A percentile compares a stretch with the other conserved stretches of the same genome.
Evolutionary conservation across 1,140 invertebrate genomes (phyloP).

Genomic region (Neodiprion fabricii): DNA sequence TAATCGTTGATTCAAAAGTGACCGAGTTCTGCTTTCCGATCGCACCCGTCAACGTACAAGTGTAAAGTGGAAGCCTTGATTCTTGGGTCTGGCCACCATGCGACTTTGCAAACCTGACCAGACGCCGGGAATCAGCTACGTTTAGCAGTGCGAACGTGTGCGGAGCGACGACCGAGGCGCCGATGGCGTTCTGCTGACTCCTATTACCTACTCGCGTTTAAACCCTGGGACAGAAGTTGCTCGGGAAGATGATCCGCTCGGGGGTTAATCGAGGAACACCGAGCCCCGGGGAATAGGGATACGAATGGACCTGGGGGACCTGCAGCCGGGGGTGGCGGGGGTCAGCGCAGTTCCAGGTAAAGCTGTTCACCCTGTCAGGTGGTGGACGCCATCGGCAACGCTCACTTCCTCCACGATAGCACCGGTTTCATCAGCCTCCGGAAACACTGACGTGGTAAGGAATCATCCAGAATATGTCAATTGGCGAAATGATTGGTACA

Average conservation of each 20-base stretch:
- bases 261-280: background rate
- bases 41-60: too few species aligned
- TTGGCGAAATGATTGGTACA: too few species aligned
- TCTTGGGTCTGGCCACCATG: too few species aligned
- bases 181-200: background rate
- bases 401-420: constrained; percentile 36
- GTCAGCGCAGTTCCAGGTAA: constrained; percentile 42
- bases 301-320: constrained; percentile 39
- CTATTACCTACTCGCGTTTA: background rate
- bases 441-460: constrained; percentile 58
- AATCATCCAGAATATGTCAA: too few species aligned
- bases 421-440: constrained; percentile 43
- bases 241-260: background rate
- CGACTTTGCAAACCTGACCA: too few species aligned
- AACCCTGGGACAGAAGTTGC: background rate
- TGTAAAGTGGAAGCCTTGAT: too few species aligned
- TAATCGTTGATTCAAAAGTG: background rate
- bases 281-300: constrained; percentile 46
- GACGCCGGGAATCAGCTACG: too few species aligned
- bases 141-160: too few species aligned
- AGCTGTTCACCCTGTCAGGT: constrained; percentile 38
- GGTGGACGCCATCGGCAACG: constrained; percentile 49
- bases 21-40: background rate
- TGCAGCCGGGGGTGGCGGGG: background rate
- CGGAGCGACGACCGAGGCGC: background rate